phyloP scores from a whole-genome alignment of 2,888 invertebrate species.

The Teleiodes luculella region DNA sequence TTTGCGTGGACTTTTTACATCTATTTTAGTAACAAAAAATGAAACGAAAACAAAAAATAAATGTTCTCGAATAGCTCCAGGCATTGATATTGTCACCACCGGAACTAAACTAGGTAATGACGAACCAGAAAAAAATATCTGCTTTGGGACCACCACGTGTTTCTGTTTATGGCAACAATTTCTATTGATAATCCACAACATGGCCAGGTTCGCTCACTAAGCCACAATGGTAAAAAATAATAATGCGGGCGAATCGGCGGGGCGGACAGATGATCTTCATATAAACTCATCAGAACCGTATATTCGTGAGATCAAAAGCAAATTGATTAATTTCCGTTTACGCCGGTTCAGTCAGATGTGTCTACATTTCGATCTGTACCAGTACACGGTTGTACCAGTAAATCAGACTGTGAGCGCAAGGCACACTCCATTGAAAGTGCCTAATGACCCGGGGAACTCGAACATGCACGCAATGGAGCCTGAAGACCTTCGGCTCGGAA shows the following conservation, averaged over 20 bases:
- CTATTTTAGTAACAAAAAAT: conserved; percentile 12
- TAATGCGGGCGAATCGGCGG: too few relatives aligned
- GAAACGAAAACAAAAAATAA: conserved; percentile 12
- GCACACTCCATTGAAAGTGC: conserved; percentile 41
- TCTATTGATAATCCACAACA: too few relatives aligned
- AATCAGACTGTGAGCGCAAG: conserved; percentile 14
- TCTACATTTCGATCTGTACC: conserved; percentile 3
- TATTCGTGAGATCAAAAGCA: conserved; percentile 31
- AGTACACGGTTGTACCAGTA: conserved; percentile 9
- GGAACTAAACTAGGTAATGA: too few relatives aligned
- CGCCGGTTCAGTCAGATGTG: conserved; percentile 20
- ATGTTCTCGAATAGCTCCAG: conserved; percentile 19
- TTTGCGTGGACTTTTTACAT: conserved; percentile 29
- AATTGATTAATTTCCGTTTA: conserved; percentile 59
- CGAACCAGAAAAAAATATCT: too few relatives aligned
- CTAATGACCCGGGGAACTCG: conserved; percentile 45
- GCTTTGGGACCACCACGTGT: too few relatives aligned
- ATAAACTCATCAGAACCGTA: conserved; percentile 24
- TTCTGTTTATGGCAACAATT: too few relatives aligned
- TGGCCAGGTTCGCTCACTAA: too few relatives aligned
- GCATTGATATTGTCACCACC: conserved; percentile 22
- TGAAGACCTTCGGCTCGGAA: conserved; percentile 4
- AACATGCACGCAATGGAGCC: conserved; percentile 31
- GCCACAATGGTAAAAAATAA: too few relatives aligned
- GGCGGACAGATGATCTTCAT: too few relatives aligned